phyloP scores from a whole-genome alignment of 30 jellyfish, hydroid and myxozoan species.

The Morbakka virulenta region DNA sequence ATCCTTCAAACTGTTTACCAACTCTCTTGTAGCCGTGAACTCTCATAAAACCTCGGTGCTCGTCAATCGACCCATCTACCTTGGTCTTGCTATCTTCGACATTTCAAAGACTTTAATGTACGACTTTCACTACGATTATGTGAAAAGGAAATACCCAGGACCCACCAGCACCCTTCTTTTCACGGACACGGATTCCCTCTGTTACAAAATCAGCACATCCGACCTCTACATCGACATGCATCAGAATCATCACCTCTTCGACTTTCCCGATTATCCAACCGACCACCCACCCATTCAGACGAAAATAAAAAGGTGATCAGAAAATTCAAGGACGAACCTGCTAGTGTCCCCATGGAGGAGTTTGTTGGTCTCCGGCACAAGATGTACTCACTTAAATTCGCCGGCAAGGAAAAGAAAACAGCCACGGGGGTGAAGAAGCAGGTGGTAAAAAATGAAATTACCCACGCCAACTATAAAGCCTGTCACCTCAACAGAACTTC shows the following conservation, averaged over 20 bases:
- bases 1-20: not conserved
- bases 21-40: not conserved
- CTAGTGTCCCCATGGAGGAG: no score
- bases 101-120: conserved; percentile 29
- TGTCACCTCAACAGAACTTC: no score
- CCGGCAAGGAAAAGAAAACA: not conserved
- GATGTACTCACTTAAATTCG: not conserved
- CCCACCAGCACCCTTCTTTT: not conserved
- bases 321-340: no score
- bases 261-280: not conserved
- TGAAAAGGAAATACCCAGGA: not conserved
- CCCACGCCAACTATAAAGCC: not conserved
- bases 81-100: conserved; percentile 19
- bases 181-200: conserved; percentile 14
- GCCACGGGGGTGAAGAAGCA: not conserved
- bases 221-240: not conserved
- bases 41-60: not conserved
- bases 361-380: not conserved
- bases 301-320: not conserved
- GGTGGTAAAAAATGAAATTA: not conserved
- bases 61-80: conserved; percentile 21
- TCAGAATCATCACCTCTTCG: not conserved
- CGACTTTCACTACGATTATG: conserved; percentile 22
- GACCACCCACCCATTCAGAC: not conserved
- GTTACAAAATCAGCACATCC: not conserved